Base-by-base conservation (phyloP, 1,140 invertebrate genomes). In the Drosophila suzukii region DNA sequence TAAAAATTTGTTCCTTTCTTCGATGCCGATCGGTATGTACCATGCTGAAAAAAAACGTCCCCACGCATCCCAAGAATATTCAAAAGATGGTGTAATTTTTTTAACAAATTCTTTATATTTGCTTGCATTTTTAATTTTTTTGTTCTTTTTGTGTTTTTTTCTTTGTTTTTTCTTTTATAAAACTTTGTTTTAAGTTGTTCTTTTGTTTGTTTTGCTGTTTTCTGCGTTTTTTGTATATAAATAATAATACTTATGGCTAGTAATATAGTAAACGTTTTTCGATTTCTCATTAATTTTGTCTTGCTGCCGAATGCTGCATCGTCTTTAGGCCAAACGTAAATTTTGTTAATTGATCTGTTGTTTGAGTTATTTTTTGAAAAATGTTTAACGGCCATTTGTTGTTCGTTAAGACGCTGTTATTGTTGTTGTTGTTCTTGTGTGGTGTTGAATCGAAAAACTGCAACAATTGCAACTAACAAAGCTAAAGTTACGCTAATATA, bases 381-480 rank as follows among this genome's bases (percentile, higher is more conserved):
- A 47, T 17, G n/a, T 15, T 57, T 17, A 67, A 70, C 13, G 27
- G 63, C 8, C 11, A 8, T 13, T 60, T 65, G 38, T 65, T 53
- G 65, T 53, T 68, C 60, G 30, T 38, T 65, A 53, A 46, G 46
- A 66, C 38, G 24, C 56, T 47, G 36, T 56, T 56, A 17, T 53
- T 66, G 54, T 70, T 58, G 57, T 65, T 56, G 62, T 50, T 67
- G 38, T 51, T 27, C 15, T 55, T 49, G 36, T 60, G 58, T 75
- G 66, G 47, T 72, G 72, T 75, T 68, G 49, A 78, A 86, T 86
- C 83, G 83, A 86, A 86, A 86, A 86, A 88, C 75, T 88, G 76
- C 83, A 86, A 86, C 83, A 86, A 86, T 88, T 88, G 83, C 83
- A 86, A 86, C 83, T 86, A 86, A 86, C 83, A 86, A 86, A 88